These are phyloP conservation scores for Neoascia interrupta DNA, from an alignment of 2,888 invertebrate species.

Conservation along the genomic window DNA sequence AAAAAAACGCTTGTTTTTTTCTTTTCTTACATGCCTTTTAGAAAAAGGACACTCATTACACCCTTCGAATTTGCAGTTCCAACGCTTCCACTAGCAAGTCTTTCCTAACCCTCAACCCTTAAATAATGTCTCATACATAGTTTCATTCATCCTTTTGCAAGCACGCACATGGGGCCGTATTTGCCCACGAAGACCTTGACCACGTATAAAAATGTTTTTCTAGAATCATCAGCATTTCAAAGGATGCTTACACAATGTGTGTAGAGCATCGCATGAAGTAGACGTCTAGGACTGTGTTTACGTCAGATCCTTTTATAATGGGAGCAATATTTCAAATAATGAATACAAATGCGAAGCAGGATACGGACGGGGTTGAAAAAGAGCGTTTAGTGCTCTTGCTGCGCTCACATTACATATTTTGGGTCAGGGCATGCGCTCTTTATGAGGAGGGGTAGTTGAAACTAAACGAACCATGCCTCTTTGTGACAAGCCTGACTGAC, in stretches of 20 bases:
- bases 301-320: slow-evolving; percentile 40
- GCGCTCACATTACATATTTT: slow-evolving; percentile 5
- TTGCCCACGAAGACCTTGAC: slow-evolving; percentile 28
- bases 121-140: too few relatives aligned
- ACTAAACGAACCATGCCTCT: slow-evolving; percentile 50
- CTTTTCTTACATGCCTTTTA: too few relatives aligned
- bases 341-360: slow-evolving; percentile 28
- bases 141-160: too few relatives aligned
- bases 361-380: slow-evolving; percentile 7
- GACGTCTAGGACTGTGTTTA: slow-evolving; percentile 30
- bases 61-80: too few relatives aligned
- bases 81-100: too few relatives aligned
- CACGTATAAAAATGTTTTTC: slow-evolving; percentile 22
- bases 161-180: neutral
- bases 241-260: slow-evolving; percentile 24
- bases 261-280: slow-evolving; percentile 32
- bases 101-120: too few relatives aligned
- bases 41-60: too few relatives aligned
- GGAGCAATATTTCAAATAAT: slow-evolving; percentile 28
- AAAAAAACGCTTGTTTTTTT: too few relatives aligned
- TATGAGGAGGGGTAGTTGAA: slow-evolving; percentile 19
- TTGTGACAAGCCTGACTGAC: slow-evolving; percentile 18
- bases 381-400: neutral
- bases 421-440: slow-evolving; percentile 30
- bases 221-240: slow-evolving; percentile 18